Conservation (phyloP, 1,140 invertebrate genomes). For the Brachionus calyciflorus region DNA sequence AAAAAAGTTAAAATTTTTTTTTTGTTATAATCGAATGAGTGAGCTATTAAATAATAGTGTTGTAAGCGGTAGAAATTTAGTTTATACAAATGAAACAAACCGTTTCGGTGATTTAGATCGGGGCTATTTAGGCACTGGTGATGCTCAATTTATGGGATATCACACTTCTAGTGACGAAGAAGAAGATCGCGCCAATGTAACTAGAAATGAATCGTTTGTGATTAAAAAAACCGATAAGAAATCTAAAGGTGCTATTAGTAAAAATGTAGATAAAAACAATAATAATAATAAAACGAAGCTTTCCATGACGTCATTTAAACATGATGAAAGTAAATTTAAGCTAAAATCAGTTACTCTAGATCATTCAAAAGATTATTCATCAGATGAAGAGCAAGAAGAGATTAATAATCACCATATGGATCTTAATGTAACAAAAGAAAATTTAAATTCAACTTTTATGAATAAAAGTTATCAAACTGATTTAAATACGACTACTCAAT, state of each 20-base stretch:
- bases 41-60: constrained; percentile 18
- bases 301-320: background rate
- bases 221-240: background rate
- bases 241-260: background rate
- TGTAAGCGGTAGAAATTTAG: constrained; percentile 1
- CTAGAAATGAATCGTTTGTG: constrained; percentile 15
- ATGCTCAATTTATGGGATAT: background rate
- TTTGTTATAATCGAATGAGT: constrained; percentile 15
- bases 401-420: no score
- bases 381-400: background rate
- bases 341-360: constrained; percentile 1
- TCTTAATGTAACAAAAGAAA: no score
- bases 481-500: background rate
- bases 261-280: no score
- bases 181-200: background rate
- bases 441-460: background rate
- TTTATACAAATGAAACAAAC: background rate
- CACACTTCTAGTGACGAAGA: constrained; percentile 2
- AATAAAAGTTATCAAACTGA: background rate
- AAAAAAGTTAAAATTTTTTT: no score
- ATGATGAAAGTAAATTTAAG: background rate
- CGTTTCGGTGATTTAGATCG: background rate
- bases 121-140: background rate
- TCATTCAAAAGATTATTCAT: constrained; percentile 22
- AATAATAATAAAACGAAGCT: background rate